Conservation (phyloP, 2,113 vertebrate species). For the Seriola rivoliana region DNA sequence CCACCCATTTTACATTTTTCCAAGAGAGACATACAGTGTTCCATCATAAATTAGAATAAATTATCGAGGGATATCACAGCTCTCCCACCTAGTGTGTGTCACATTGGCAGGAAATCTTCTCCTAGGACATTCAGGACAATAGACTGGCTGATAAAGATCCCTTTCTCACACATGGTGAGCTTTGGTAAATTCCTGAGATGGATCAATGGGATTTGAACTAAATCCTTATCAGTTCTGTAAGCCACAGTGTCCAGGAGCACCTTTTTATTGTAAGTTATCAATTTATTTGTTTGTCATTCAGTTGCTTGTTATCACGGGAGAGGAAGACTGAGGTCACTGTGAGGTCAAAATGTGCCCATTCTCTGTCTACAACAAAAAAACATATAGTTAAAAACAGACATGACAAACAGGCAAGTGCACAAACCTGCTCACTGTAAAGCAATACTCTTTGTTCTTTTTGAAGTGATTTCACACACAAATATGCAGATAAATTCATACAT, state of each 20-base stretch:
- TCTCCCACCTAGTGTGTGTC: constrained; percentile 18
- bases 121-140: constrained; percentile 43
- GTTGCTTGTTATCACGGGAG: not conserved
- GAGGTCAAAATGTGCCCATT: not conserved
- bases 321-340: not conserved
- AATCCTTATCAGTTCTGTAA: constrained; percentile 41
- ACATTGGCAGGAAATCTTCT: constrained; percentile 27
- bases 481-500: not conserved
- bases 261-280: constrained; percentile 45
- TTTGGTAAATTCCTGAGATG: constrained; percentile 35
- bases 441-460: constrained; percentile 46
- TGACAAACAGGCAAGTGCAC: not conserved
- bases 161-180: not conserved
- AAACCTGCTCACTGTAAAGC: not conserved
- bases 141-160: constrained; percentile 37
- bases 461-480: constrained; percentile 19
- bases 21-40: not conserved
- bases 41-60: constrained; percentile 36
- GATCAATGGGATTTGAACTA: not conserved
- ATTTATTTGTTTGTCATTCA: constrained; percentile 50
- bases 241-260: not conserved
- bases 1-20: not conserved
- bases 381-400: not conserved
- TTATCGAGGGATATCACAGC: not conserved
- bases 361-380: not conserved